These are phyloP conservation scores for Sciaenops ocellatus DNA, from an alignment of 2,797 vertebrate species.

Conservation along the genomic window DNA sequence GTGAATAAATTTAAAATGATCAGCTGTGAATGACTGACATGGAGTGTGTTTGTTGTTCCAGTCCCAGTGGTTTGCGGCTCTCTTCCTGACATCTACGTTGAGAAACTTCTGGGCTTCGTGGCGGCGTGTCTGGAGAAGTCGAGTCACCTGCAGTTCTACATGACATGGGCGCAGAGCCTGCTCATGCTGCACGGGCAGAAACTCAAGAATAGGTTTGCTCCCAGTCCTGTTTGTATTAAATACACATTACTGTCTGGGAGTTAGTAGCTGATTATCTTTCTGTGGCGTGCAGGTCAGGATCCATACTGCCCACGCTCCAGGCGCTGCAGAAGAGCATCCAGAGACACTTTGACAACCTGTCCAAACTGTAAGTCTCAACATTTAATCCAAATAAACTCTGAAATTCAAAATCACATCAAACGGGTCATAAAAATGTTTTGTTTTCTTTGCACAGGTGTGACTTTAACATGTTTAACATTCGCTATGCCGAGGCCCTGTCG, in stretches of 20 bases:
- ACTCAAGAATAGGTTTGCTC: slow-evolving; percentile 91
- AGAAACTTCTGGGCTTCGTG: slow-evolving; percentile 92
- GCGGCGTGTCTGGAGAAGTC: slow-evolving; percentile 90
- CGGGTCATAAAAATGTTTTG: neutral
- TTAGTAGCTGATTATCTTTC: neutral
- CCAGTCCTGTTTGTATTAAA: neutral
- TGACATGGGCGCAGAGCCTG: slow-evolving; percentile 91
- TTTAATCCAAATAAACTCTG: too few relatives aligned
- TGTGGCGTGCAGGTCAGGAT: slow-evolving; percentile 83
- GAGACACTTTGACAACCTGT: slow-evolving; percentile 89
- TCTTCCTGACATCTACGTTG: slow-evolving; percentile 93
- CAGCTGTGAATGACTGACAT: neutral
- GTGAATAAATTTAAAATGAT: neutral
- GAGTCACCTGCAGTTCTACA: slow-evolving; percentile 95
- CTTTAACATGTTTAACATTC: slow-evolving; percentile 95
- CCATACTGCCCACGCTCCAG: slow-evolving; percentile 91
- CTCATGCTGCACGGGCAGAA: slow-evolving; percentile 93
- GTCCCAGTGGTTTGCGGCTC: slow-evolving; percentile 91
- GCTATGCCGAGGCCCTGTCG: slow-evolving; percentile 88
- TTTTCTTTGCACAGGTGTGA: slow-evolving; percentile 88
- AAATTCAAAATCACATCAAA: too few relatives aligned
- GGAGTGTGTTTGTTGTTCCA: slow-evolving; percentile 58
- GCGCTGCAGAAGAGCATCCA: slow-evolving; percentile 95
- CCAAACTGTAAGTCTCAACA: slow-evolving; percentile 89
- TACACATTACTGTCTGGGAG: neutral